These are phyloP conservation scores for Leptinotarsa tumamoca DNA, from an alignment of 2,888 invertebrate species.

Conservation along the genomic window DNA sequence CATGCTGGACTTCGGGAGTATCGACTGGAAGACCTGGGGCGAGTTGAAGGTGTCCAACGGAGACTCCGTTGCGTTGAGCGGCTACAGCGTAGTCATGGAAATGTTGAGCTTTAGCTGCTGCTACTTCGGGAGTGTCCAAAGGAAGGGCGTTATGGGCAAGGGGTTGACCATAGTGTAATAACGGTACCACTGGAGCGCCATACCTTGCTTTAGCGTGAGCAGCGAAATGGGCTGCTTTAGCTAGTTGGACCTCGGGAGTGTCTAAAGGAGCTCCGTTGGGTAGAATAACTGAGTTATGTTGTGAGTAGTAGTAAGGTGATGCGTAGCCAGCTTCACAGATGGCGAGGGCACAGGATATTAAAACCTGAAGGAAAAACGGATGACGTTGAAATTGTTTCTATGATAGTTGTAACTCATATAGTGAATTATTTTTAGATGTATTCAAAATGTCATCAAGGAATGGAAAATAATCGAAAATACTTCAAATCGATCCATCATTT, in stretches of 20 bases:
- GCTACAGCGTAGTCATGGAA: conserved; percentile 65
- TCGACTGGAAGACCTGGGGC: conserved; percentile 71
- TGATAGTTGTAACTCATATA: too few species aligned
- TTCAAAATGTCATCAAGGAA: too few species aligned
- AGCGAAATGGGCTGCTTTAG: conserved; percentile 62
- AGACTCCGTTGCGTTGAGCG: conserved; percentile 56
- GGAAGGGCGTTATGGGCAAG: conserved; percentile 66
- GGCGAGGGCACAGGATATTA: conserved; percentile 64
- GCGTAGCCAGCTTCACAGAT: conserved; percentile 67
- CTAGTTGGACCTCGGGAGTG: conserved; percentile 60
- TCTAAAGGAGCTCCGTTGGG: conserved; percentile 73
- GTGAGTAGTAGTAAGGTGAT: conserved; percentile 62
- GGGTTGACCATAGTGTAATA: conserved; percentile 1
- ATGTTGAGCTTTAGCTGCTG: conserved; percentile 69
- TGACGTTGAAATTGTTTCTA: too few species aligned
- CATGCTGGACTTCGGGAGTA: conserved; percentile 61
- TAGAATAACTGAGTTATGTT: conserved; percentile 57
- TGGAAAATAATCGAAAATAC: too few species aligned
- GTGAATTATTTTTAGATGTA: too few species aligned
- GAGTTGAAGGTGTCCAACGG: conserved; percentile 38
- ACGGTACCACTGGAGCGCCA: conserved; percentile 15
- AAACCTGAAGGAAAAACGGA: conserved; percentile 59
- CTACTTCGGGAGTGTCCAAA: conserved; percentile 69
- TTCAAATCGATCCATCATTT: too few species aligned
- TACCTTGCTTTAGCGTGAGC: conserved; percentile 48